phyloP scores from a whole-genome alignment of 1,140 invertebrate genomes.

The Neodiprion fabricii region DNA sequence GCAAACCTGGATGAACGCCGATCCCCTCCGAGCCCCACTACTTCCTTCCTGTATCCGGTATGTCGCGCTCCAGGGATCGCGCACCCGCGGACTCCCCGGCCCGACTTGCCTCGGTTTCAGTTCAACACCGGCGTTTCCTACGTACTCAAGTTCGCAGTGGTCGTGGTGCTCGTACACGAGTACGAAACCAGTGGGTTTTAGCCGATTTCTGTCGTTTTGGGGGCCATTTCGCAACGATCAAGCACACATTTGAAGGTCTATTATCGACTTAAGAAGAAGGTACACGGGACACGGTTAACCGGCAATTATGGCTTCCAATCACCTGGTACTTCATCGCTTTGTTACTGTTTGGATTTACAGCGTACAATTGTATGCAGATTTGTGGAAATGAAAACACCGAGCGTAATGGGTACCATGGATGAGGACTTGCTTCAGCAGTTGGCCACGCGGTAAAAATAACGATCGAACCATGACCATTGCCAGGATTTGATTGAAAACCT shows the following conservation, averaged over 20 bases:
- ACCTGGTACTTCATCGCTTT: too few species aligned
- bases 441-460: slow-evolving; percentile 27
- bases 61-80: slow-evolving; percentile 49
- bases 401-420: too few species aligned
- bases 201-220: slow-evolving; percentile 19
- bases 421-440: slow-evolving; percentile 22
- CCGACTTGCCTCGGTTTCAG: slow-evolving; percentile 27
- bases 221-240: background rate
- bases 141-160: background rate
- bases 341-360: too few species aligned
- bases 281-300: too few species aligned
- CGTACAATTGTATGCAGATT: too few species aligned
- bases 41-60: slow-evolving; percentile 59
- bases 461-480: background rate
- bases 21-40: slow-evolving; percentile 41
- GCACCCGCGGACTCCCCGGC: slow-evolving; percentile 18
- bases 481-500: background rate
- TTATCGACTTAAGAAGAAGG: slow-evolving; percentile 25
- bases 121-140: slow-evolving; percentile 22
- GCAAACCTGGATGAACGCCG: background rate
- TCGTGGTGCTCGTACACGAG: slow-evolving; percentile 24
- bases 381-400: too few species aligned
- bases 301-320: too few species aligned
- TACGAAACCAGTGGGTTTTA: slow-evolving; percentile 30
- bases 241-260: slow-evolving; percentile 24